phyloP scores from a whole-genome alignment of 92 coral and sea anemone species.

The Epizoanthus fatuus region DNA sequence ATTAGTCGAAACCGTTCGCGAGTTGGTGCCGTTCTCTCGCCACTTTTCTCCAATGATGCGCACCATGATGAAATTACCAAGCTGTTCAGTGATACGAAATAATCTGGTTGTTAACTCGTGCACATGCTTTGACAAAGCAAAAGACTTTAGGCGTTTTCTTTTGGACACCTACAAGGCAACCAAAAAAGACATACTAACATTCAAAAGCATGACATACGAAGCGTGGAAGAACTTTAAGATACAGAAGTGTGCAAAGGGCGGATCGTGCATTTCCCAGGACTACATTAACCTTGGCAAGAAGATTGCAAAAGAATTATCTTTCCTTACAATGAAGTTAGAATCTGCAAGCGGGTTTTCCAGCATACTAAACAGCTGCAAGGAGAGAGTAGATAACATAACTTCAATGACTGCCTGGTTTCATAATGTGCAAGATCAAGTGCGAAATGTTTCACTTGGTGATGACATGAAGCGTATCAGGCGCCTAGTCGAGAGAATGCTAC shows the following conservation, averaged over 20 bases:
- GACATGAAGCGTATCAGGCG: neutral
- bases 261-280: constrained; percentile 76
- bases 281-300: constrained; percentile 80
- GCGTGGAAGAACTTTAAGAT: constrained; percentile 76
- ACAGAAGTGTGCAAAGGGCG: constrained; percentile 77
- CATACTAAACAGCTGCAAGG: constrained; percentile 38
- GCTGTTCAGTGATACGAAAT: constrained; percentile 56
- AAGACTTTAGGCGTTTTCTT: constrained; percentile 62
- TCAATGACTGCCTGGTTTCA: constrained; percentile 18
- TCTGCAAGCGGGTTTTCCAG: constrained; percentile 31
- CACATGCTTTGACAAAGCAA: constrained; percentile 72
- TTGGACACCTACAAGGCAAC: constrained; percentile 63
- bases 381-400: constrained; percentile 35
- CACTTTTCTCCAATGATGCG: constrained; percentile 68
- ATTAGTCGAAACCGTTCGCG: constrained; percentile 50
- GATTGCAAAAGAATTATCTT: constrained; percentile 29
- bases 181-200: constrained; percentile 57
- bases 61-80: constrained; percentile 72
- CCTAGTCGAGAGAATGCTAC: too few species aligned
- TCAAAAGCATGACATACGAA: constrained; percentile 68
- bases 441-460: constrained; percentile 11
- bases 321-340: constrained; percentile 63
- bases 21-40: constrained; percentile 72
- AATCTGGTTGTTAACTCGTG: constrained; percentile 53
- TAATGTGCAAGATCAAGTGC: constrained; percentile 24